Percentiles rank a stretch among this genome's conserved stretches.
Evolutionary conservation across 2,797 vertebrate genomes (phyloP).

Genomic region (Enteromius unitaeniatus): DNA sequence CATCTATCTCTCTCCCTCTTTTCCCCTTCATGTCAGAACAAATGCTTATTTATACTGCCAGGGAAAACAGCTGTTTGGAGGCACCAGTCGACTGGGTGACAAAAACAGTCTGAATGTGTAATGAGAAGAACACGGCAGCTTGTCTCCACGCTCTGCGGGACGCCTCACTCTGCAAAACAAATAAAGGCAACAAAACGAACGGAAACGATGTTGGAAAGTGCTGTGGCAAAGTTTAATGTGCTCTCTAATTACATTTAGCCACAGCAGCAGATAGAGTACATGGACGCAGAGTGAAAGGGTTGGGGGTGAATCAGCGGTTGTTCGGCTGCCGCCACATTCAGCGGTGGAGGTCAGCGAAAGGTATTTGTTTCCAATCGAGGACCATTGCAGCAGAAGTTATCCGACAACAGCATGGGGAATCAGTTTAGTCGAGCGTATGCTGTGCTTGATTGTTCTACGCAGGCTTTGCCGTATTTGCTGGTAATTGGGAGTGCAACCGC

Average conservation of each 20-base stretch:
- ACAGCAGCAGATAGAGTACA: constrained; percentile 44
- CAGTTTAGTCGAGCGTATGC: constrained; percentile 50
- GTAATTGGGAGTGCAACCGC: constrained; percentile 48
- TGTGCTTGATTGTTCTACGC: constrained; percentile 27
- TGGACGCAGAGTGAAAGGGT: constrained; percentile 14
- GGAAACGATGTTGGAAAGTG: constrained; percentile 57
- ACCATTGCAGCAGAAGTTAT: constrained; percentile 61
- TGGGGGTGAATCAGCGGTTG: constrained; percentile 30
- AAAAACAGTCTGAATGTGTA: constrained; percentile 75
- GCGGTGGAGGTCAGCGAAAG: constrained; percentile 48
- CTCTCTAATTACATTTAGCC: constrained; percentile 62
- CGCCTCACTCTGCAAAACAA: constrained; percentile 67
- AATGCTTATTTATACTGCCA: constrained; percentile 72
- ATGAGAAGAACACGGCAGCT: constrained; percentile 71
- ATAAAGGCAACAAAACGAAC: constrained; percentile 72
- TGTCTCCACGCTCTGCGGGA: constrained; percentile 71
- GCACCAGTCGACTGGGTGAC: constrained; percentile 65
- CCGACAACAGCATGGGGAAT: constrained; percentile 40
- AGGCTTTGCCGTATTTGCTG: constrained; percentile 39
- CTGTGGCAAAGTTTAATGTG: constrained; percentile 61
- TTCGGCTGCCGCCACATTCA: constrained; percentile 11
- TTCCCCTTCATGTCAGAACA: constrained; percentile 67
- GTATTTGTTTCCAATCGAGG: constrained; percentile 63
- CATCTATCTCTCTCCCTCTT: constrained; percentile 29
- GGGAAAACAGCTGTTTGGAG: constrained; percentile 78